phyloP scores from a whole-genome alignment of 2,113 vertebrate species.

The Cryptoleucopteryx plumbea region DNA sequence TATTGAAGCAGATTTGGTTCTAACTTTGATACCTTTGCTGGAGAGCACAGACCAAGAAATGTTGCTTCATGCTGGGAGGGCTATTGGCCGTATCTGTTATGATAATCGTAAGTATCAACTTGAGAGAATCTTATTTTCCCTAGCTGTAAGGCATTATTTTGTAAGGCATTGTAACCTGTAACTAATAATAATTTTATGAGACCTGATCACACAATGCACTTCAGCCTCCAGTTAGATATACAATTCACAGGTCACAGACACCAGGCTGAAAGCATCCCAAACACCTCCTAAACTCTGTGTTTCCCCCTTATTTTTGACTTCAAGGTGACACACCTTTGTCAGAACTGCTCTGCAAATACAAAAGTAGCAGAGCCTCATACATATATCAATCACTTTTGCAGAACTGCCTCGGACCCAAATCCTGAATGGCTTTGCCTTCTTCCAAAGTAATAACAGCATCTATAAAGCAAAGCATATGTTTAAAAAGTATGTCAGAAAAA shows the following conservation, averaged over 20 bases:
- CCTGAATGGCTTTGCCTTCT: background rate
- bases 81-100: constrained; percentile 88
- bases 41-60: constrained; percentile 79
- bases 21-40: constrained; percentile 78
- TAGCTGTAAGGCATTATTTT: background rate
- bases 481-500: background rate
- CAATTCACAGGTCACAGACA: background rate
- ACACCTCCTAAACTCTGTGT: background rate
- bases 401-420: background rate
- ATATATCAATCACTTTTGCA: background rate
- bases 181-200: background rate
- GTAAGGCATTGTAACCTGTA: background rate
- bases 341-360: background rate
- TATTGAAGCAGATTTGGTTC: constrained; percentile 81
- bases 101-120: constrained; percentile 76
- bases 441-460: background rate
- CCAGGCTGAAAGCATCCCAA: background rate
- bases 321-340: background rate
- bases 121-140: background rate
- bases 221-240: background rate
- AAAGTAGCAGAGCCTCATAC: background rate
- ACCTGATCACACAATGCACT: background rate
- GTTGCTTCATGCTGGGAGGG: constrained; percentile 83
- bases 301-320: background rate
- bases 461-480: background rate